Percentiles rank a stretch among this genome's conserved stretches.
Evolutionary conservation across 2,888 invertebrate species (phyloP).

Genomic region (Ischnura elegans): DNA sequence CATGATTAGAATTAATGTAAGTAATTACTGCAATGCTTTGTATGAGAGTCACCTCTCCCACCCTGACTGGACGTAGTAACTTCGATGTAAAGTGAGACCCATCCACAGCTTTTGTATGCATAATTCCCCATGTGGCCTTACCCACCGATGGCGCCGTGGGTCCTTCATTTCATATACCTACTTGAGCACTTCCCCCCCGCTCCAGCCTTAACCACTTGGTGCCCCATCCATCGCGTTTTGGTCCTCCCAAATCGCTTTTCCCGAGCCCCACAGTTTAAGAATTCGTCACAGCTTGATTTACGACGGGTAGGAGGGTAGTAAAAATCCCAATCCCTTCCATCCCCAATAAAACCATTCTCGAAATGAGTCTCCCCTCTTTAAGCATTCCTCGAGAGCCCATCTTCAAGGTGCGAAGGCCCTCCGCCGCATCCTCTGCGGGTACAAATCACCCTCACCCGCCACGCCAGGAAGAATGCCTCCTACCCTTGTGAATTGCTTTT

Average conservation of each 20-base stretch:
- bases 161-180: no score
- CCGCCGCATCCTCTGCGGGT: no score
- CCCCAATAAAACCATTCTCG: slow-evolving; percentile 39
- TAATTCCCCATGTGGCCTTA: no score
- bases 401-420: background rate
- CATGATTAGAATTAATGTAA: no score
- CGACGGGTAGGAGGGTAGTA: background rate
- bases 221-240: no score
- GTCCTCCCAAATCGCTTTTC: slow-evolving; percentile 26
- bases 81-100: no score
- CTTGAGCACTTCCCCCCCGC: background rate
- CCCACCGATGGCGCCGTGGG: no score
- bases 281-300: slow-evolving; percentile 45
- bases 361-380: background rate
- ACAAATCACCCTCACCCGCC: background rate
- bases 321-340: background rate
- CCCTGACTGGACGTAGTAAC: no score
- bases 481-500: background rate
- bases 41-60: no score
- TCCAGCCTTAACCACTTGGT: background rate
- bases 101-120: no score
- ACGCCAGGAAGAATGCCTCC: background rate
- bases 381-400: background rate
- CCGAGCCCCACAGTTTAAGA: background rate
- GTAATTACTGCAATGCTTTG: no score